These are phyloP conservation scores for Sinohyriopsis cumingii DNA, from an alignment of 2,888 invertebrate species.

Conservation along the genomic window DNA sequence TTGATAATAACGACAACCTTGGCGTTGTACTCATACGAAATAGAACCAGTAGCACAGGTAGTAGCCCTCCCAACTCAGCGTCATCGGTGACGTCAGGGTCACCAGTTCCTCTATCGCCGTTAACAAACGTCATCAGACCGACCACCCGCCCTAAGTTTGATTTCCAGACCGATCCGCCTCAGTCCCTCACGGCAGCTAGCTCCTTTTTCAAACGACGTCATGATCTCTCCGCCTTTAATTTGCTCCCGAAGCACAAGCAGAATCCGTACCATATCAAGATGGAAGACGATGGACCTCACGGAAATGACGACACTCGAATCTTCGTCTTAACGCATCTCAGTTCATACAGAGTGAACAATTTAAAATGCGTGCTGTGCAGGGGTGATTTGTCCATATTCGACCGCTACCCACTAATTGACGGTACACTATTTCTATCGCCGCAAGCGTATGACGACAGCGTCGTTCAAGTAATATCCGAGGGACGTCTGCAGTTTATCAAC, in stretches of 20 bases:
- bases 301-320: conserved; percentile 97
- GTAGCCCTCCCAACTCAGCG: conserved; percentile 68
- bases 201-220: conserved; percentile 90
- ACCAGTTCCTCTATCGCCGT: conserved; percentile 51
- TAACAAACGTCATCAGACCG: conserved; percentile 27
- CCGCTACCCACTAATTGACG: conserved; percentile 96
- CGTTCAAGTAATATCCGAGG: conserved; percentile 76
- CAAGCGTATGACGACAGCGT: conserved; percentile 84
- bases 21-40: conserved; percentile 8
- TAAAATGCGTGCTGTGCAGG: conserved; percentile 87
- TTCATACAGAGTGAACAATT: conserved; percentile 88
- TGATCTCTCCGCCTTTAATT: conserved; percentile 86
- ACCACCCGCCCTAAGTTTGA: conserved; percentile 33
- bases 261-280: conserved; percentile 99
- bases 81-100: conserved; percentile 44
- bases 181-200: conserved; percentile 48
- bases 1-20: conserved; percentile 26
- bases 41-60: conserved; percentile 70
- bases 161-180: conserved; percentile 22
- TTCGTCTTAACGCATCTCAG: conserved; percentile 96
- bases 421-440: conserved; percentile 97
- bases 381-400: conserved; percentile 94
- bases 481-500: conserved; percentile 90
- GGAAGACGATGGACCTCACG: conserved; percentile 98
- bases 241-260: conserved; percentile 92